Base-by-base conservation (phyloP, 2,113 vertebrate genomes). In the Morone chrysops region DNA sequence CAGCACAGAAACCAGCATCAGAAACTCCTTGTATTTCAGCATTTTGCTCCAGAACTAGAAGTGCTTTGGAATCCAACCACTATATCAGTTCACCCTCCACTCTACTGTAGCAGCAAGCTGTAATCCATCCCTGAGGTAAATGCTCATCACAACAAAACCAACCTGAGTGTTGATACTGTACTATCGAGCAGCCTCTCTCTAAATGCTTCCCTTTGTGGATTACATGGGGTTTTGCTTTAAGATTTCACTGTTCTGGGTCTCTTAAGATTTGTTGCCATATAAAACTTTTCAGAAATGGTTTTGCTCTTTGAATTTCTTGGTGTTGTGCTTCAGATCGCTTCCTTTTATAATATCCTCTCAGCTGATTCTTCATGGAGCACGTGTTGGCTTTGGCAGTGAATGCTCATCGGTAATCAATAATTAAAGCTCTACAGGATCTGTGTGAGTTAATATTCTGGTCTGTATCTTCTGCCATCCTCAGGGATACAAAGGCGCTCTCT, bases 361-460 rank as follows among this genome's bases (percentile, higher is more conserved):
- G 31, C 31, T 67, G 78, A 89, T 87, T 86, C 59, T 82, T 84
- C 70, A 51, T 57, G 56, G 62, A 81, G 70, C 63, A 38, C 69
- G 20, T 75, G 81, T 71, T 31, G 65, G 61, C 84, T 70, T 82
- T 88, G 87, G 65, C 81, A 54, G 54, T 36, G 66, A 84, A 85
- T 38, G 25, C 81, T 82, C 70, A 69, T 88, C 10, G 57, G 60
- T 74, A 66, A 91, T 94, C 84, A 92, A 93, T 93, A 93, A 93
- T 93, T 92, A 81, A 94, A 89, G 83, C 80, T 83, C 84, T 70
- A 83, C 88, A 84, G 82, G 87, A 71, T 77, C 75, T 76, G 67
- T 43, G 61, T 71, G 75, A 75, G 85, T 91, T 93, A 87, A 87
- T 91, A 92, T 94, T 90, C 87, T 90, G 70, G 71, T 69, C 83